These are phyloP conservation scores for Lepidurus packardi DNA, from an alignment of 1,140 invertebrate species.

Conservation along the genomic window DNA sequence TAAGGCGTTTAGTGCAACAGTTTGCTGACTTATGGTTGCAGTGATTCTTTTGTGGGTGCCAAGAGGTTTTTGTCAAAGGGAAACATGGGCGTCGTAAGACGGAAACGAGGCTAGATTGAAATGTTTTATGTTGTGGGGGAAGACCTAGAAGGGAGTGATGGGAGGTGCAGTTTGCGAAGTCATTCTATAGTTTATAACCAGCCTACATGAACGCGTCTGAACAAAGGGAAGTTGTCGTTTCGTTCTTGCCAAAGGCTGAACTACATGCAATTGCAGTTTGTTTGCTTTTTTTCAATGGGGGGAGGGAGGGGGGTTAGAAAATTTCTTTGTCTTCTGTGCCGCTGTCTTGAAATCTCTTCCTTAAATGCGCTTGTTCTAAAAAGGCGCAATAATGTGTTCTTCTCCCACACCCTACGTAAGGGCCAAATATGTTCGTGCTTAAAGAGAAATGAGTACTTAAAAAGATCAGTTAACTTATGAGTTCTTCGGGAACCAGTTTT, in stretches of 20 bases:
- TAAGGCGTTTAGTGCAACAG: slow-evolving; percentile 6
- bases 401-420: background rate
- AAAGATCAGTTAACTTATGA: background rate
- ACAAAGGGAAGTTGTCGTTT: background rate
- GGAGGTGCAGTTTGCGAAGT: background rate
- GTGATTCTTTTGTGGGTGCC: background rate
- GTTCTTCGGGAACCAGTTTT: background rate
- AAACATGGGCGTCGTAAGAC: background rate
- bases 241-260: background rate
- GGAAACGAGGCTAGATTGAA: background rate
- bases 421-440: slow-evolving; percentile 7
- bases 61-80: background rate
- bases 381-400: background rate
- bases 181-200: background rate
- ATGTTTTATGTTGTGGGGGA: background rate
- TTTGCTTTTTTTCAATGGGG: too few relatives aligned
- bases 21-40: slow-evolving; percentile 6
- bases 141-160: background rate
- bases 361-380: background rate
- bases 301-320: background rate
- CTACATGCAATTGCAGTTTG: too few relatives aligned
- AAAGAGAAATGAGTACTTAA: background rate
- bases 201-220: background rate
- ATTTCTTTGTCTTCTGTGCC: background rate
- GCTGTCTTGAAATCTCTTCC: background rate